Conservation (phyloP, 2,888 invertebrate genomes). For the Boloria euphrosyne region DNA sequence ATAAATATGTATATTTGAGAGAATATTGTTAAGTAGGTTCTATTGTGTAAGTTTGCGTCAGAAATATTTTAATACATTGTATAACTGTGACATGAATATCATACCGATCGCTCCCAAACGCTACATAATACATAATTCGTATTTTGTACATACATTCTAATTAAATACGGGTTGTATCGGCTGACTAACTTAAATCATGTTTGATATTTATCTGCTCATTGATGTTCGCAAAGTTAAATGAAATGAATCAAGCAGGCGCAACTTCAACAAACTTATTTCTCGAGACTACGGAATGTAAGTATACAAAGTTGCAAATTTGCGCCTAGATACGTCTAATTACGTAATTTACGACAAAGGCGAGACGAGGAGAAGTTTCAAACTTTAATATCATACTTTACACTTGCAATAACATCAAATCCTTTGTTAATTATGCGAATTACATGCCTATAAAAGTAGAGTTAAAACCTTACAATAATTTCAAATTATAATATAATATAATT, state of each 20-base stretch:
- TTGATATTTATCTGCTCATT: not conserved
- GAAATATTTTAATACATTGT: conserved; percentile 3
- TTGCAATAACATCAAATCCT: not conserved
- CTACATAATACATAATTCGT: too few species aligned
- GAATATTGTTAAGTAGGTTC: not conserved
- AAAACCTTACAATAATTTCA: too few species aligned
- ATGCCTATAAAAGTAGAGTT: too few species aligned
- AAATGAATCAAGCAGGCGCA: not conserved
- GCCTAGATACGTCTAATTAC: conserved; percentile 22
- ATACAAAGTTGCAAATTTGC: conserved; percentile 27
- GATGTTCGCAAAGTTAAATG: not conserved
- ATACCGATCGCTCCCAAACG: too few species aligned
- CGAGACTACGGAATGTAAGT: conserved; percentile 21
- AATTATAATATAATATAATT: too few species aligned
- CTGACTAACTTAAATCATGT: too few species aligned
- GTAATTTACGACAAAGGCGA: conserved; percentile 21
- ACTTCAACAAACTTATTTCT: conserved; percentile 19
- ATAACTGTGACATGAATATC: too few species aligned
- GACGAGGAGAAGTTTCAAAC: not conserved
- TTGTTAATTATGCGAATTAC: not conserved
- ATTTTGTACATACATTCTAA: too few species aligned
- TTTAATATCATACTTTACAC: not conserved
- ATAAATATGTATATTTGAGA: not conserved
- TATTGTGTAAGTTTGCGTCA: conserved; percentile 11
- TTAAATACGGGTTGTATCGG: too few species aligned